A percentile compares a stretch with the other conserved stretches of the same genome.
phyloP scores from a whole-genome alignment of 23 tunicate genomes.

The Botrylloides violaceus region DNA sequence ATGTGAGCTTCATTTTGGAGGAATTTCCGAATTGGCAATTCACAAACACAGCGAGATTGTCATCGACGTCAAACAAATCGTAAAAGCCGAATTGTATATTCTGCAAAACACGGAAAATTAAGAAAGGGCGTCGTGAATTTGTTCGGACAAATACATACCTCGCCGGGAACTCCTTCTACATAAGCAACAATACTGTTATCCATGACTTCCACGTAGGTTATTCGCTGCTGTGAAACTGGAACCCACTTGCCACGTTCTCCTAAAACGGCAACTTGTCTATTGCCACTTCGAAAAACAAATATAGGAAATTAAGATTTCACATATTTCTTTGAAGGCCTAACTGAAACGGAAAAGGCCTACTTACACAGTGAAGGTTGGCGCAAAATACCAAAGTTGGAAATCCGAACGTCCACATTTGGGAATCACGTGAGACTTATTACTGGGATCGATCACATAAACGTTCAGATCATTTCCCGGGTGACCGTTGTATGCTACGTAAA shows the following conservation, averaged over 20 bases:
- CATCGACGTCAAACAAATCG: background rate
- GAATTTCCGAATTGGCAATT: background rate
- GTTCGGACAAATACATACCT: too few relatives aligned
- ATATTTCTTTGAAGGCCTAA: background rate
- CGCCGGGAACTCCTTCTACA: constrained; percentile 49
- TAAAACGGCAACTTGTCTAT: constrained; percentile 28
- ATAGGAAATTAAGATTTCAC: too few relatives aligned
- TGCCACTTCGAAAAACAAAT: constrained; percentile 9
- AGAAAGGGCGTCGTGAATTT: too few relatives aligned
- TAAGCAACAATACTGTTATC: constrained; percentile 46
- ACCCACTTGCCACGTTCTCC: constrained; percentile 82
- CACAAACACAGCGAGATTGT: background rate
- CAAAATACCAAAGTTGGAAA: constrained; percentile 71
- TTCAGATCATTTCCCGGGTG: constrained; percentile 47
- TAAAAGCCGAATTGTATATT: background rate
- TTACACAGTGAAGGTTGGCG: constrained; percentile 50
- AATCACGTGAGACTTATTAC: constrained; percentile 2
- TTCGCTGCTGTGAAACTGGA: constrained; percentile 57
- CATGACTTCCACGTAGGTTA: constrained; percentile 41
- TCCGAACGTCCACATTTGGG: constrained; percentile 55
- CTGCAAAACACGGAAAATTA: background rate
- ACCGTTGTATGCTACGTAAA: constrained; percentile 46
- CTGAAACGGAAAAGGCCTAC: constrained; percentile 1
- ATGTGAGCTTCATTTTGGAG: background rate
- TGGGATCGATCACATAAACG: constrained; percentile 21